Percentiles rank a stretch among this genome's conserved stretches.
Evolutionary conservation across 2,797 vertebrate species (phyloP).

Genomic region (Remorina albescens): DNA sequence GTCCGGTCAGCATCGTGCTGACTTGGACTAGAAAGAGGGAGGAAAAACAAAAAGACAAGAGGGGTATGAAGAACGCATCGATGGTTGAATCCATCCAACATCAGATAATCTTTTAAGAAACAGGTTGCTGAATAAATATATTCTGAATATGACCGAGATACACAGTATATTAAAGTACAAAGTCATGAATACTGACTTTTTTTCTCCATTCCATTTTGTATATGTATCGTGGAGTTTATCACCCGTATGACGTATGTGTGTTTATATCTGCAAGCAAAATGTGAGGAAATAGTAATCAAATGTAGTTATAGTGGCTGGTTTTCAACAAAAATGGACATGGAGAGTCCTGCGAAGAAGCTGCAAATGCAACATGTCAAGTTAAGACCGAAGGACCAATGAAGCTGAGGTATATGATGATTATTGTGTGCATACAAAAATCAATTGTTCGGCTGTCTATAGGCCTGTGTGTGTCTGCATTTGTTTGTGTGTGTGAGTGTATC

Average conservation of each 20-base stretch:
- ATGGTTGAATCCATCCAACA: constrained; percentile 3
- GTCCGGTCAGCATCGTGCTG: constrained; percentile 27
- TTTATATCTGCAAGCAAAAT: not conserved
- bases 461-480: not conserved
- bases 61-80: constrained; percentile 8
- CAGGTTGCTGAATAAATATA: not conserved
- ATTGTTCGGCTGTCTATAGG: not conserved
- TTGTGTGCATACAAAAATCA: not conserved
- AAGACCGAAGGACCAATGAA: not conserved
- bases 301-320: not conserved
- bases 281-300: not conserved
- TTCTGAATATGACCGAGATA: not conserved
- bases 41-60: constrained; percentile 50
- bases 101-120: constrained; percentile 10
- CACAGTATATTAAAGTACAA: not conserved
- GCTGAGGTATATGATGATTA: not conserved
- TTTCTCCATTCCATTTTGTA: not conserved
- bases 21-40: constrained; percentile 40
- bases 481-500: constrained; percentile 20
- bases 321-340: not conserved
- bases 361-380: not conserved
- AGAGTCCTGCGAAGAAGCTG: not conserved
- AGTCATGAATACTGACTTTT: too few relatives aligned
- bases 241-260: not conserved
- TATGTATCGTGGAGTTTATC: not conserved